Conservation (phyloP, 2,888 invertebrate genomes). For the Lamellibrachia satsuma region DNA sequence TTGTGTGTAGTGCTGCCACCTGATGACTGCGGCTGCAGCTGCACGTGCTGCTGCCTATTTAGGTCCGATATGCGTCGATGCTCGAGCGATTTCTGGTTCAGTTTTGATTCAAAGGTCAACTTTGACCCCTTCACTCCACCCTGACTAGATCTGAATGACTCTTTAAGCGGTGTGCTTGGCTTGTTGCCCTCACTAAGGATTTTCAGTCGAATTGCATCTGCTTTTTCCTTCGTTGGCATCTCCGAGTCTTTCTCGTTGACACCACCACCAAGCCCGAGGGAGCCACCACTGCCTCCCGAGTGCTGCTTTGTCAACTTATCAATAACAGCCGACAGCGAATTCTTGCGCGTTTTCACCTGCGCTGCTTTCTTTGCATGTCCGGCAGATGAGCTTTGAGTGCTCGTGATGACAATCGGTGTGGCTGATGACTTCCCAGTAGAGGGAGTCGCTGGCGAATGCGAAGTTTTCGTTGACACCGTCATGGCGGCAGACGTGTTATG, state of each 20-base stretch:
- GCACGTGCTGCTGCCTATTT: slow-evolving; percentile 8
- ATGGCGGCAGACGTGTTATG: slow-evolving; percentile 29
- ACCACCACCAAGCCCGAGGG: background rate
- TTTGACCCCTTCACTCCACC: slow-evolving; percentile 13
- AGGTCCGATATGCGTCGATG: background rate
- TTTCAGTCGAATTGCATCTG: slow-evolving; percentile 38
- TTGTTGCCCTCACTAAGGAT: slow-evolving; percentile 40
- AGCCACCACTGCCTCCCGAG: background rate
- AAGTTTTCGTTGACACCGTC: slow-evolving; percentile 18
- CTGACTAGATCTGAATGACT: slow-evolving; percentile 32
- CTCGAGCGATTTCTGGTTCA: background rate
- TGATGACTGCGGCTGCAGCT: background rate
- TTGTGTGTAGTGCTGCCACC: background rate
- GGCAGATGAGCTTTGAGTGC: background rate
- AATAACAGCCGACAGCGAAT: slow-evolving; percentile 74
- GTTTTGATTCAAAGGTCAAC: background rate
- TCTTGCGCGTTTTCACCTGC: slow-evolving; percentile 41
- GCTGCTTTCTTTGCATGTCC: slow-evolving; percentile 7
- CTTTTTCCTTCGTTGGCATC: slow-evolving; percentile 28
- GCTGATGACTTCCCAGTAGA: background rate
- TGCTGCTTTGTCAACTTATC: slow-evolving; percentile 76
- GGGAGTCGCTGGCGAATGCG: slow-evolving; percentile 28
- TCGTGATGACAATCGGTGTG: background rate
- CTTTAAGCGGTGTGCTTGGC: slow-evolving; percentile 40
- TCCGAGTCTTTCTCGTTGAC: slow-evolving; percentile 14